Conservation (phyloP, 2,888 invertebrate species). For the Eupithecia insigniata region DNA sequence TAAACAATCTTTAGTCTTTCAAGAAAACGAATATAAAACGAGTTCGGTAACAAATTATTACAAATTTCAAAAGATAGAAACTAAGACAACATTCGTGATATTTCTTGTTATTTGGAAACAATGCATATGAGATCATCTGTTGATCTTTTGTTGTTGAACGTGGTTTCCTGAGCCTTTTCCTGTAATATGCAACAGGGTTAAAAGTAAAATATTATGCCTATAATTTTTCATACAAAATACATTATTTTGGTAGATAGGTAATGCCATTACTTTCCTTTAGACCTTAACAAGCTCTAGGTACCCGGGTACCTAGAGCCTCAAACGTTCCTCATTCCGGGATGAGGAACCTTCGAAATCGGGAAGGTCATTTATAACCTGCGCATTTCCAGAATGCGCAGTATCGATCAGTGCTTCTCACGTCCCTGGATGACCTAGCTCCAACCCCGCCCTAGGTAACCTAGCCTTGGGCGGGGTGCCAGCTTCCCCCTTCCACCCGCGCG, state of each 20-base stretch:
- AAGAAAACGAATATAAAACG: neutral
- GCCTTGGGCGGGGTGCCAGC: conserved; percentile 75
- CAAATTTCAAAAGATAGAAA: neutral
- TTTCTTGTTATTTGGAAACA: conserved; percentile 17
- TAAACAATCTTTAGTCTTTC: neutral
- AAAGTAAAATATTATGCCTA: neutral
- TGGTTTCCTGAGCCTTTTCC: neutral
- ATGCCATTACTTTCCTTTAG: neutral
- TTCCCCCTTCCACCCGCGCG: conserved; percentile 19
- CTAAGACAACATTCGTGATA: neutral
- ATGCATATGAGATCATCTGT: conserved; percentile 33
- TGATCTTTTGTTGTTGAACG: neutral
- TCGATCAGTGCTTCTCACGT: conserved; percentile 21
- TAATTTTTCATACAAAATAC: neutral
- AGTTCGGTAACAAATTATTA: neutral
- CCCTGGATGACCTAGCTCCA: conserved; percentile 61
- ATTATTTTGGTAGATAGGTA: neutral
- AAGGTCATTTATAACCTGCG: conserved; percentile 10
- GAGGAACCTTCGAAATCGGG: neutral
- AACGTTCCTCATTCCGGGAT: no score
- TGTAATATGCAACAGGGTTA: neutral
- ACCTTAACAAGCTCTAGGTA: neutral
- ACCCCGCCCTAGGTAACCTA: conserved; percentile 69
- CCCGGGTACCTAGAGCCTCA: no score
- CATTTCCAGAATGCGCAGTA: conserved; percentile 3